These are phyloP conservation scores for Brienomyrus longianalis DNA, from an alignment of 2,113 vertebrate genomes.

Conservation along the genomic window DNA sequence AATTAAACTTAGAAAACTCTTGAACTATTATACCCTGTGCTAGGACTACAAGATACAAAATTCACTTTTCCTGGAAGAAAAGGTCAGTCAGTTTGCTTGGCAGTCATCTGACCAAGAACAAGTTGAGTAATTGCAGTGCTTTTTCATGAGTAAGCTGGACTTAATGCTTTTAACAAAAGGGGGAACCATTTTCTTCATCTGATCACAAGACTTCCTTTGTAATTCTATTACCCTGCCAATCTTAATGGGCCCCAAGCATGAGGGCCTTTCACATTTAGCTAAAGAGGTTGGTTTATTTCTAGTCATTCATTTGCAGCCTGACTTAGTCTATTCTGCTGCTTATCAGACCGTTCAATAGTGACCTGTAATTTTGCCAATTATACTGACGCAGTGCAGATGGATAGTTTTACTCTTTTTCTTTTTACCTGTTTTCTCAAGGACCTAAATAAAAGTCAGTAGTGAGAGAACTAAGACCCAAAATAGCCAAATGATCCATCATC, in stretches of 20 bases:
- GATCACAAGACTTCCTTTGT: slow-evolving; percentile 1
- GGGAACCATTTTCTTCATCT: neutral
- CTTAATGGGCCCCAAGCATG: neutral
- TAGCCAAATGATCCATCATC: neutral
- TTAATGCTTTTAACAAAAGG: slow-evolving; percentile 6
- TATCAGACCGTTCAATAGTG: neutral
- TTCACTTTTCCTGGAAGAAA: slow-evolving; percentile 5
- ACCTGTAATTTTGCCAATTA: slow-evolving; percentile 1
- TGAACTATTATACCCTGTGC: neutral
- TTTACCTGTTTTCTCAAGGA: neutral
- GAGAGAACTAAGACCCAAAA: neutral
- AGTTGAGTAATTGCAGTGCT: neutral
- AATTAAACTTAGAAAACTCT: neutral
- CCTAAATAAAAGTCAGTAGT: neutral
- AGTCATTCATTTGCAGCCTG: neutral
- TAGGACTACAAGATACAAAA: neutral
- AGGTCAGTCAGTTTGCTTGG: neutral
- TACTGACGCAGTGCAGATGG: neutral
- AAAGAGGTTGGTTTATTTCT: neutral
- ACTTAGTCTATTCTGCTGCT: neutral
- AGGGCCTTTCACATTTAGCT: neutral
- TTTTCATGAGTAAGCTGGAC: neutral
- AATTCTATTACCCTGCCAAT: neutral
- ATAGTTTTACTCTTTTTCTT: neutral
- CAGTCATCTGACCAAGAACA: neutral